Evolutionary conservation across 2,113 vertebrate species (phyloP), one percentile per base, ranked within the genome.

Genomic region (Mobula birostris): DNA sequence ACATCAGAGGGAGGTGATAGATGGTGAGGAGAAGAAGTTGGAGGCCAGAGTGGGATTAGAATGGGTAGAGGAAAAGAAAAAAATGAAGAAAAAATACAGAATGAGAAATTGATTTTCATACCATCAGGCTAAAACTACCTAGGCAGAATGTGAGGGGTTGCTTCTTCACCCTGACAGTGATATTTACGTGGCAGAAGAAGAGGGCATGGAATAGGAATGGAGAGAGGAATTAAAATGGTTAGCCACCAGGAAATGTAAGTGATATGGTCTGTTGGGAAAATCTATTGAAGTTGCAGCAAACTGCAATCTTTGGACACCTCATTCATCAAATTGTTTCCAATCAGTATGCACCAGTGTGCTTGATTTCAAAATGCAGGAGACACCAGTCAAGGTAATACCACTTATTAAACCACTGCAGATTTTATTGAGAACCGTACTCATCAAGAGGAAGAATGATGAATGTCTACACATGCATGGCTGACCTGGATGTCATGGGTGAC

Each of bases 261-360:
- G 7, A 15, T 17, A 66, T 90, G n/a, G 17, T 66, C 85, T 29
- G 56, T 87, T 61, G 24, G 83, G 83, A 58, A 87, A 58, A 87
- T 58, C 56, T 56, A 88, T 61, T 29, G 82, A 85, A n/a, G 85
- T 90, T n/a, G 3, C 29, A 90, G 15, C n/a, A 32, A 66, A 90
- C 61, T 15, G n/a, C 11, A 24, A 88, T 88, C 58, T 58, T n/a
- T 1, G 56, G 83, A 88, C 61, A 88, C 56, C 83, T 88, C 83
- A 1, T 88, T n/a, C 83, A 88, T 88, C 83, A 88, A 88, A 63
- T n/a, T 63, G 83, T 56, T 88, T 88, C 29, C 83, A 63, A 88
- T 88, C 83, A 88, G 63, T 88, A 88, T 88, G 58, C 83, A 88
- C 58, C 83, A 88, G 56, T 88, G 83, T 63, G 83, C 83, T 88